These are phyloP conservation scores for Palaemon carinicauda DNA, from an alignment of 1,140 invertebrate genomes.

Conservation along the genomic window DNA sequence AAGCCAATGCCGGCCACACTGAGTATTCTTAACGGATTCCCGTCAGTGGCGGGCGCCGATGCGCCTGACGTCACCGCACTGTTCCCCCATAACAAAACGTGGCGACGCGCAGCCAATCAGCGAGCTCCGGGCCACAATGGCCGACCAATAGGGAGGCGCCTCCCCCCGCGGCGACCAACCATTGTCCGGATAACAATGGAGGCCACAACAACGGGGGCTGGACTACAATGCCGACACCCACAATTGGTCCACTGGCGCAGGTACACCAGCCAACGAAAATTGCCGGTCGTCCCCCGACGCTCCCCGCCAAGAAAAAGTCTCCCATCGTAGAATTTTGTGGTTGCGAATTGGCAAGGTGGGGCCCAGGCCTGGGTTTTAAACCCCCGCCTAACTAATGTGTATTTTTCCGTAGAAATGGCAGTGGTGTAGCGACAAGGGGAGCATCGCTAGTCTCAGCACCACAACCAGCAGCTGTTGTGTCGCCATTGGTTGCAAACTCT, in stretches of 20 bases:
- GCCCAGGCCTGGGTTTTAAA: constrained; percentile 38
- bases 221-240: constrained; percentile 58
- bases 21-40: constrained; percentile 59
- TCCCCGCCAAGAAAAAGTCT: constrained; percentile 43
- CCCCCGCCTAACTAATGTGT: constrained; percentile 56
- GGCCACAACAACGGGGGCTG: constrained; percentile 56
- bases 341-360: constrained; percentile 55
- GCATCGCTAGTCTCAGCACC: background rate
- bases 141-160: constrained; percentile 56
- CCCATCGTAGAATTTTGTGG: constrained; percentile 51
- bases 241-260: constrained; percentile 53
- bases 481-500: background rate
- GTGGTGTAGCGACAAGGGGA: constrained; percentile 25
- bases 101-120: constrained; percentile 59
- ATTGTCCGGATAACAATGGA: constrained; percentile 59
- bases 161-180: constrained; percentile 56
- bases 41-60: constrained; percentile 57
- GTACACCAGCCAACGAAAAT: constrained; percentile 54
- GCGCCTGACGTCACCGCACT: constrained; percentile 59
- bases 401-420: constrained; percentile 59
- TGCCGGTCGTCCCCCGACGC: constrained; percentile 31
- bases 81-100: constrained; percentile 60
- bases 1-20: constrained; percentile 58
- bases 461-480: background rate
- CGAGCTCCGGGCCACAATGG: constrained; percentile 53